phyloP scores from a whole-genome alignment of 2,888 invertebrate genomes.

The Strigamia crassipes region DNA sequence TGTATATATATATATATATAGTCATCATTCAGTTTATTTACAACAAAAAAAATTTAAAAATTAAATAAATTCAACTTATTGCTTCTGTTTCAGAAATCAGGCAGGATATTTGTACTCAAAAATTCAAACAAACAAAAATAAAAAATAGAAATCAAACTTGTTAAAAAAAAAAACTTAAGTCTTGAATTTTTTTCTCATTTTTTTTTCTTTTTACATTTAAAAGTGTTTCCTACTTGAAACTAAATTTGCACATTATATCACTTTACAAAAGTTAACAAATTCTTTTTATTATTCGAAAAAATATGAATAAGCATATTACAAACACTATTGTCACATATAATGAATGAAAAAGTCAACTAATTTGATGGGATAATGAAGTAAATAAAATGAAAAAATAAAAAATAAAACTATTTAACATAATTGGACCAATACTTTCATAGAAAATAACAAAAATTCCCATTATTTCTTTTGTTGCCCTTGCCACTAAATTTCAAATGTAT shows the following conservation, averaged over 20 bases:
- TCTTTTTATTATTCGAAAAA: slow-evolving; percentile 17
- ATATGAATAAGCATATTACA: slow-evolving; percentile 12
- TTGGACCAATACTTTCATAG: slow-evolving; percentile 29
- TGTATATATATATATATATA: background rate
- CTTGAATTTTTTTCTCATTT: background rate
- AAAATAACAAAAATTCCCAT: slow-evolving; percentile 28
- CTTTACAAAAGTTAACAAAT: slow-evolving; percentile 25
- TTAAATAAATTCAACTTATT: slow-evolving; percentile 24
- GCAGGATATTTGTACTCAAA: slow-evolving; percentile 36
- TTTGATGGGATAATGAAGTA: background rate
- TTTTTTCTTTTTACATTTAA: background rate
- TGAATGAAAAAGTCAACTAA: slow-evolving; percentile 37
- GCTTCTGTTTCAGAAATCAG: slow-evolving; percentile 32
- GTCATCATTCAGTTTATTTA: slow-evolving; percentile 10
- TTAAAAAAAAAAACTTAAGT: background rate
- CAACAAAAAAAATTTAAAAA: background rate
- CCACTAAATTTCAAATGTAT: background rate
- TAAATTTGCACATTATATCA: slow-evolving; percentile 31
- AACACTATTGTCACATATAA: slow-evolving; percentile 46
- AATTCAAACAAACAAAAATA: background rate
- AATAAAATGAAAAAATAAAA: background rate
- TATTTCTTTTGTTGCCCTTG: slow-evolving; percentile 27
- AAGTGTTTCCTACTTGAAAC: slow-evolving; percentile 12
- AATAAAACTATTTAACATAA: slow-evolving; percentile 42
- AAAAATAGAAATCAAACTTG: background rate